phyloP scores from a whole-genome alignment of 92 coral and sea anemone genomes.

The Pocillopora grandis region DNA sequence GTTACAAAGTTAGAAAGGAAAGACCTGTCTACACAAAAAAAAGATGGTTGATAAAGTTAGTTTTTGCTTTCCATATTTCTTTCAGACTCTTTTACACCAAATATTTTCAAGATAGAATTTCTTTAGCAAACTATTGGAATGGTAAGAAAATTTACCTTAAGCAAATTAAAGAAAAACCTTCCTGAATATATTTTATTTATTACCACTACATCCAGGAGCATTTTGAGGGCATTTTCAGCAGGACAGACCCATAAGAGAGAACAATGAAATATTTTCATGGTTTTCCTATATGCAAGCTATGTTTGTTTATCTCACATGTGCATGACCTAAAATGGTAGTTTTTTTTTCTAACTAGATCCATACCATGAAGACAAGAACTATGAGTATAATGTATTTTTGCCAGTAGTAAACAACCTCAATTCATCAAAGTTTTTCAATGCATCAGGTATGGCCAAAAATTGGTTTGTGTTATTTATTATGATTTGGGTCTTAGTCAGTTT shows the following conservation, averaged over 20 bases:
- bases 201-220: too few species aligned
- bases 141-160: slow-evolving; percentile 59
- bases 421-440: slow-evolving; percentile 66
- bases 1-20: too few species aligned
- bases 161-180: too few species aligned
- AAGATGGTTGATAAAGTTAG: neutral
- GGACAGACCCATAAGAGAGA: too few species aligned
- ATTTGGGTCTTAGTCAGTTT: too few species aligned
- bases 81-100: slow-evolving; percentile 76
- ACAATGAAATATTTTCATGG: too few species aligned
- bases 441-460: slow-evolving; percentile 45
- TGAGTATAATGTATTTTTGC: slow-evolving; percentile 70
- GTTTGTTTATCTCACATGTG: neutral
- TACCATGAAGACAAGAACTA: slow-evolving; percentile 67
- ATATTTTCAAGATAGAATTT: slow-evolving; percentile 59
- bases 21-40: neutral
- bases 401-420: slow-evolving; percentile 78
- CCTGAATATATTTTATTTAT: too few species aligned
- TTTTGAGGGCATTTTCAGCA: too few species aligned
- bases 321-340: neutral
- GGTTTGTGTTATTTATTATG: too few species aligned
- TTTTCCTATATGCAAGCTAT: too few species aligned
- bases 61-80: neutral
- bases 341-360: slow-evolving; percentile 64
- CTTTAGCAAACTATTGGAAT: slow-evolving; percentile 98